Evolutionary conservation across 2,888 invertebrate species (phyloP), one percentile per base, ranked within the genome.

Genomic region (Plusia festucae): DNA sequence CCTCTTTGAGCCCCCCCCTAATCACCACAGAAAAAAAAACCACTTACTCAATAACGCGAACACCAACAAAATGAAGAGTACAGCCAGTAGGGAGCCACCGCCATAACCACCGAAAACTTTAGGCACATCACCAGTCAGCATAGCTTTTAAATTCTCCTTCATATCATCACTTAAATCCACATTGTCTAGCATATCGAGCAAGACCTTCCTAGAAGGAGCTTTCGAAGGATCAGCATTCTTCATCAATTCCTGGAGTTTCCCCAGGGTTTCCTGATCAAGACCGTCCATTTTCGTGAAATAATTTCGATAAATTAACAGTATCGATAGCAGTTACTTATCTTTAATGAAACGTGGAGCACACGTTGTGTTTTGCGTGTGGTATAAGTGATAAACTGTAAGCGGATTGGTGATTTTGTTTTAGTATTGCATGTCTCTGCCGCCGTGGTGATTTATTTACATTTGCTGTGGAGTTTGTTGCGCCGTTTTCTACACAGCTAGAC

Each of bases 81-180:
- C 65, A 0, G 88, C 92, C 49, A 93, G 61, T 0, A 86, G 30
- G 0, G 88, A 82, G 0, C 92, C 88, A 52, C 85, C 79, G 0
- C 85, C 86, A 4, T 84, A 81, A 1, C 85, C 81, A 0, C 91
- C 93, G 15, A 94, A 89, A 1, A 93, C 88, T 79, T 87, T 90
- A 0, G 88, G 94, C 56, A 90, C 89, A 53, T 94, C 90, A 0
- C 93, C 95, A 0, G 93, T 86, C 55, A 97, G 82, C 84, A 95
- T 92, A 1, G 91, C 91, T 62, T 92, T 94, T 20, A 97, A 79
- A 60, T 91, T 95, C n/a, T 96, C 96, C 72, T 95, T 96, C 59
- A 96, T 96, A 22, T 96, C 96, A 6, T 97, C 97, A 57, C 95
- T 90, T 2, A 97, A 83, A 2, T 95, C 96, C 79, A 96, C 93